Conservation (phyloP, 1,140 invertebrate species). For the Zaprionus gabonicus region DNA sequence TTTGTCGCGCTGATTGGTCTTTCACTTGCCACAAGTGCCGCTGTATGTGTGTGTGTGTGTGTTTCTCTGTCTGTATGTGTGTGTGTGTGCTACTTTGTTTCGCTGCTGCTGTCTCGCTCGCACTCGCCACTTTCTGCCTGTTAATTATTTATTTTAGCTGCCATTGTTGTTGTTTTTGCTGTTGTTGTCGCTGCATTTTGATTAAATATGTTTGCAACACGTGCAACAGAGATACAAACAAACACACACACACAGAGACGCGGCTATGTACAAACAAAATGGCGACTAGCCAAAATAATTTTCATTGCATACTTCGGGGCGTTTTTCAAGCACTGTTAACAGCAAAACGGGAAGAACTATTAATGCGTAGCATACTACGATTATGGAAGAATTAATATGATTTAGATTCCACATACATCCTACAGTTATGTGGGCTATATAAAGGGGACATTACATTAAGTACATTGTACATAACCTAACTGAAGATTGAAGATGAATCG, state of each 20-base stretch:
- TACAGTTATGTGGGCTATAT: too few relatives aligned
- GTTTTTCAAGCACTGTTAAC: background rate
- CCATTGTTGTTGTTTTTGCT: slow-evolving; percentile 26
- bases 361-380: too few relatives aligned
- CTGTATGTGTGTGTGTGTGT: slow-evolving; percentile 33
- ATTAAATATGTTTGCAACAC: slow-evolving; percentile 64
- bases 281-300: slow-evolving; percentile 15
- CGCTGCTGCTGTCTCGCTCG: slow-evolving; percentile 45
- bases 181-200: slow-evolving; percentile 55
- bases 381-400: too few relatives aligned
- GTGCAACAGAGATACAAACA: slow-evolving; percentile 10
- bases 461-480: too few relatives aligned
- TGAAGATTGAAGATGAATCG: too few relatives aligned
- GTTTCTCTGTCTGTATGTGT: slow-evolving; percentile 6
- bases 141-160: slow-evolving; percentile 78
- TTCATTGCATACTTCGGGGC: slow-evolving; percentile 38
- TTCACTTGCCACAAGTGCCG: slow-evolving; percentile 61
- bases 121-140: slow-evolving; percentile 38
- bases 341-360: background rate
- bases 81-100: slow-evolving; percentile 25
- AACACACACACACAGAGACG: background rate
- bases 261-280: slow-evolving; percentile 22
- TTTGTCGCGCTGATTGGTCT: slow-evolving; percentile 82
- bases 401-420: too few relatives aligned
- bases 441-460: too few relatives aligned